Evolutionary conservation across 2,888 invertebrate species (phyloP), one percentile per base, ranked within the genome.

Genomic region (Cepaea hortensis): DNA sequence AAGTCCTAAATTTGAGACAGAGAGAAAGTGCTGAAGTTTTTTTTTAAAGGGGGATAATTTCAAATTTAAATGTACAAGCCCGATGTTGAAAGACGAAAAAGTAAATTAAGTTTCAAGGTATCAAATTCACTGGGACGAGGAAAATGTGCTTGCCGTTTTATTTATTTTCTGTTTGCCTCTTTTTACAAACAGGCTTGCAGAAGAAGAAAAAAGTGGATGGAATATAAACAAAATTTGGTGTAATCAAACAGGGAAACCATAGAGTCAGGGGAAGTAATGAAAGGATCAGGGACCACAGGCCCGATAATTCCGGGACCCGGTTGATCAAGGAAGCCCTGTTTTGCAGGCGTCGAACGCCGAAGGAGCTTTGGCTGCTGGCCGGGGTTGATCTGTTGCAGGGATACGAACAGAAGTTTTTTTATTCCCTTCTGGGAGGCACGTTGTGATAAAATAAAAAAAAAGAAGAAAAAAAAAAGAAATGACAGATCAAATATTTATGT

Each of bases 171-270:
- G 6, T 50, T 50, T 23, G 20, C 23, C 3, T 73, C n/a, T 55
- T 23, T 82, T 73, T 70, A 5, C 50, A 65, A 62, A n/a, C 6
- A 35, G 73, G 55, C 15, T 68, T 72, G 15, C 13, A n/a, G 50
- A 65, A n/a, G n/a, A 65, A 23, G 48, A 62, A 62, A 35, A 85
- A 65, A 85, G 5, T 23, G 75, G 79, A 62, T 73, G 81, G 75
- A 73, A 81, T 85, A 73, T 85, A 85, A 85, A 85, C 85, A 85
- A 81, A 72, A 85, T 85, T 81, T 85, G 73, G 75, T 81, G 81
- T 81, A 85, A 85, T 85, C 85, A 81, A 85, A 81, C 61, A 70
- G 35, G 65, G 81, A 85, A 85, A 81, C 85, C 85, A 46, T 81
- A 73, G 50, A 85, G 85, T 85, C 81, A 70, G 81, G 48, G 73